Percentiles rank a stretch among this genome's conserved stretches.
Conservation (phyloP, 2,113 vertebrate genomes). For the Hippocampus zosterae region DNA sequence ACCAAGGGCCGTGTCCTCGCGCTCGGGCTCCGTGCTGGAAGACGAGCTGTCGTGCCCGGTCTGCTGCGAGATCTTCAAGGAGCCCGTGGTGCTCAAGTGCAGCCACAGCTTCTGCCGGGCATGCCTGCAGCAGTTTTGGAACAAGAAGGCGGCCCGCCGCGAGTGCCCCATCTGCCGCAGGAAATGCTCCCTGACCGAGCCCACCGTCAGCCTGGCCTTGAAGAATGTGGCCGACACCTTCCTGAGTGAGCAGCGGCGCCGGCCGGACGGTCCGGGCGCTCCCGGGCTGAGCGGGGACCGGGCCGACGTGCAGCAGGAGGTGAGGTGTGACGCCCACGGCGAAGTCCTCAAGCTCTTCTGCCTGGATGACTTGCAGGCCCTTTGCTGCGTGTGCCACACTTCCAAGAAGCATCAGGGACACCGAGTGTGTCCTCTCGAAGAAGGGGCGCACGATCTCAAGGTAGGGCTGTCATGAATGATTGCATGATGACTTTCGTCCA, state of each 20-base stretch:
- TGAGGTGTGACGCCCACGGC: constrained; percentile 58
- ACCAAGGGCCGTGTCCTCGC: constrained; percentile 59
- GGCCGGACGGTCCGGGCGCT: not conserved
- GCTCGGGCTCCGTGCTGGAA: constrained; percentile 62
- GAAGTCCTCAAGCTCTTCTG: constrained; percentile 76
- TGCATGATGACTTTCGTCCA: not conserved
- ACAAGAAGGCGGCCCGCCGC: constrained; percentile 61
- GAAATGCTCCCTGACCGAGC: constrained; percentile 69
- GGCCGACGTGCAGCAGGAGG: constrained; percentile 21
- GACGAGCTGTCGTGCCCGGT: constrained; percentile 75
- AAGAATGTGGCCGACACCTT: constrained; percentile 74
- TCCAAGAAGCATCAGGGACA: constrained; percentile 76
- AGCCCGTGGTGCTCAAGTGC: constrained; percentile 77
- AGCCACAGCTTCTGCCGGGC: constrained; percentile 77
- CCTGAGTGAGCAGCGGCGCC: constrained; percentile 55
- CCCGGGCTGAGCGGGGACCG: not conserved
- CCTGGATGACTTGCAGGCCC: constrained; percentile 65
- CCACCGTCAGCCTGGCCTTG: constrained; percentile 70
- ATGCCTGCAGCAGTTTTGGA: constrained; percentile 75
- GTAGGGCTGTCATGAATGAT: constrained; percentile 35
- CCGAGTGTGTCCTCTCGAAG: constrained; percentile 69
- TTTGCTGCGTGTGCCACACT: constrained; percentile 76
- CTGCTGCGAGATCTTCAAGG: constrained; percentile 75
- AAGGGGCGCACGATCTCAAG: constrained; percentile 74
- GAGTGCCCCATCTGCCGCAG: constrained; percentile 74